Evolutionary conservation across 2,113 vertebrate genomes (phyloP).

Genomic region (Chaenocephalus aceratus): DNA sequence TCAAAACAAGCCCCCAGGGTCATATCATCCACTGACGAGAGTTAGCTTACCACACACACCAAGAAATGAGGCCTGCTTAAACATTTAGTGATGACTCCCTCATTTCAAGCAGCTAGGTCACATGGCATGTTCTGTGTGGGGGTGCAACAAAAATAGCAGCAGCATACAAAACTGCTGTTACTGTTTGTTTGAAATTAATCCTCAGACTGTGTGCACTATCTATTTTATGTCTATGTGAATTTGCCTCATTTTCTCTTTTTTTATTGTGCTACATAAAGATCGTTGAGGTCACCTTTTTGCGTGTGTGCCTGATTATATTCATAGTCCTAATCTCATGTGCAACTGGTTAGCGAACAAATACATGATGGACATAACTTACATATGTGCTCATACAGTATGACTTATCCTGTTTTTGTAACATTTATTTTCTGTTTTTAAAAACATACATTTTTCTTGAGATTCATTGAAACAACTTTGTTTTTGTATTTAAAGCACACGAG

Average conservation of each 20-base stretch:
- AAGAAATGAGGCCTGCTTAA: slow-evolving; percentile 69
- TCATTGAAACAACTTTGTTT: neutral
- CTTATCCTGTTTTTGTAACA: neutral
- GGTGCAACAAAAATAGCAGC: neutral
- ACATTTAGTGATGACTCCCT: slow-evolving; percentile 76
- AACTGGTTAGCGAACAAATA: neutral
- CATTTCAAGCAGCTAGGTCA: slow-evolving; percentile 53
- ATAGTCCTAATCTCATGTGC: neutral
- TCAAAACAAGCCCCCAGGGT: slow-evolving; percentile 78
- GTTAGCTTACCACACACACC: slow-evolving; percentile 71
- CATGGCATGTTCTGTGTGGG: slow-evolving; percentile 30
- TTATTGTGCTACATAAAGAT: neutral
- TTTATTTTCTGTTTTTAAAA: neutral
- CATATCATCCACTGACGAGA: slow-evolving; percentile 67
- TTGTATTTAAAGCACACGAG: neutral
- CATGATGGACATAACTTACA: neutral
- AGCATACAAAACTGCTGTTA: slow-evolving; percentile 17
- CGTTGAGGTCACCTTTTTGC: neutral
- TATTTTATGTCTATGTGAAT: neutral
- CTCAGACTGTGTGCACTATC: neutral
- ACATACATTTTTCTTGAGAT: neutral
- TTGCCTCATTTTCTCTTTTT: neutral
- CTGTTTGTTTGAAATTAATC: slow-evolving; percentile 8
- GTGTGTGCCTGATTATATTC: neutral
- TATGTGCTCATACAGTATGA: neutral